Conservation (phyloP, 2,113 vertebrate species). For the Ranitomeya variabilis region DNA sequence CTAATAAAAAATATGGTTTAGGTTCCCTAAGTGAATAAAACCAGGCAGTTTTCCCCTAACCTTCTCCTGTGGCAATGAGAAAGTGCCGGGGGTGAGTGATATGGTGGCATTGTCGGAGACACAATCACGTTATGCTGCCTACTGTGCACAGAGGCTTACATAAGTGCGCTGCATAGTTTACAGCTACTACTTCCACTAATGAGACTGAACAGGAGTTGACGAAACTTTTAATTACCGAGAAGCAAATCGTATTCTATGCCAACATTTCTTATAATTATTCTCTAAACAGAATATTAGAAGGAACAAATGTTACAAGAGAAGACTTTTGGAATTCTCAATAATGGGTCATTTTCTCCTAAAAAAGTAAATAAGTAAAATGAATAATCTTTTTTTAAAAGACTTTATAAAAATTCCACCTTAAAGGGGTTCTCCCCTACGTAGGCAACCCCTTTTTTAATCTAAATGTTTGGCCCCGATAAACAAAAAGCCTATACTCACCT, state of each 20-base stretch:
- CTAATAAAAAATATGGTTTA: not conserved
- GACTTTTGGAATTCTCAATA: not conserved
- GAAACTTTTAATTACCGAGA: constrained; percentile 1
- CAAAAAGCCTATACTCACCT: too few relatives aligned
- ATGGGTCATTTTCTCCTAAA: not conserved
- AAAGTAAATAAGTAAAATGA: too few relatives aligned
- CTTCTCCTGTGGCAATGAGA: not conserved
- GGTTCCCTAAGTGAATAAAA: not conserved
- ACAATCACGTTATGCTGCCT: not conserved
- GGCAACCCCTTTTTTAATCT: too few relatives aligned
- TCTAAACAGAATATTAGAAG: not conserved
- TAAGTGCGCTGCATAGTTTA: not conserved
- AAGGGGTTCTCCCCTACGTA: too few relatives aligned
- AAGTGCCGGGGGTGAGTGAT: not conserved
- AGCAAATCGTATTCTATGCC: not conserved
- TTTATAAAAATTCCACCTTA: too few relatives aligned
- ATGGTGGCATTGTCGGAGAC: not conserved
- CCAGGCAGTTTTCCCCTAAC: not conserved
- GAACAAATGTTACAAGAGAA: not conserved
- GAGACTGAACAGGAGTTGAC: not conserved
- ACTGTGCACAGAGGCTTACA: not conserved
- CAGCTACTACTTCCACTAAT: not conserved
- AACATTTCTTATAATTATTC: not conserved
- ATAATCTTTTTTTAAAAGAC: too few relatives aligned
- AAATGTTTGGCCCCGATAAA: too few relatives aligned